Evolutionary conservation across 2,888 invertebrate genomes (phyloP), one percentile per base, ranked within the genome.

Genomic region (Hydraecia micacea): DNA sequence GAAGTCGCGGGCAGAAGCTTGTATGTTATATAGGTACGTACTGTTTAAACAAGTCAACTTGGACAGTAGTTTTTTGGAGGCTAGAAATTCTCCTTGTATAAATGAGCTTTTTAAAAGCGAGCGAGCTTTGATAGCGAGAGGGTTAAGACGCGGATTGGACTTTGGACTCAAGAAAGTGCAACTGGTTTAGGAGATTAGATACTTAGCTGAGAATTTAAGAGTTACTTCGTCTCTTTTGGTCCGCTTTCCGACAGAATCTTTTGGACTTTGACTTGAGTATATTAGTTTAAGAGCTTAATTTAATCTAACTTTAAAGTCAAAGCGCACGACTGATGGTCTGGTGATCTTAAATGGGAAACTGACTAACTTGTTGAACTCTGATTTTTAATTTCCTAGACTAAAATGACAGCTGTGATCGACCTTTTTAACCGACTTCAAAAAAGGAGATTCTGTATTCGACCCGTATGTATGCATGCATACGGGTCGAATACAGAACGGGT

Each of bases 151-250:
- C 15, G 52, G 63, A 60, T 32, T 46, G 32, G 60, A 60, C 46
- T n/a, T 32, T 46, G 32, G 60, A 60, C 46, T n/a, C 21, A 55
- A 72, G 77, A 82, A 83, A 83, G n/a, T 66, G 71, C 74, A 75
- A 60, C 74, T 69, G 69, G 63, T 39, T 62, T 55, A 36, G n/a
- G 32, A 79, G 71, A 79, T 71, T 78, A 73, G 71, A 58, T 52
- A 62, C 42, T 82, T 49, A 71, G 28, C 36, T 28, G 52, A 25
- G 15, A 70, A 25, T 52, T 69, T 79, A 46, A 55, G 55, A 60
- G 55, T 25, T 68, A 60, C 58, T 66, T n/a, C 21, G 36, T 63
- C 63, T 60, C 46, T 39, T 74, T 79, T 36, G 15, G 13, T 42
- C 3, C 13, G 36, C 18, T 63, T 72, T 58, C 13, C 39, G n/a